Evolutionary conservation across 2,888 invertebrate species (phyloP), one percentile per base, ranked within the genome.

Genomic region (Leptura quadrifasciata): DNA sequence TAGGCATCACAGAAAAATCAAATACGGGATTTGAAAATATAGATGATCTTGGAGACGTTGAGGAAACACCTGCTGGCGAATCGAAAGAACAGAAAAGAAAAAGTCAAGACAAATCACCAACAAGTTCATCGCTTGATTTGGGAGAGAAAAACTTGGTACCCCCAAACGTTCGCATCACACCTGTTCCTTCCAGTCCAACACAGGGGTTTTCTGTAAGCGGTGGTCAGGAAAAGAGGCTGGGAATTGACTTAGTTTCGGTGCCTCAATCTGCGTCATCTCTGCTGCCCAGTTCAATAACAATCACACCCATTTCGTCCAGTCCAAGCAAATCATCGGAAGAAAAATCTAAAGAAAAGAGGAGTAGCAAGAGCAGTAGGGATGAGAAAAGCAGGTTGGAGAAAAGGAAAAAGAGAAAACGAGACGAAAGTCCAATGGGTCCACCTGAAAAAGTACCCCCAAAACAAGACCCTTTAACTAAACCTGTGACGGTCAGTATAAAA

Each of bases 181-280:
- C 94, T 1, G 91, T 93, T 57, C 84, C 87, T 15, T 80, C 87
- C 90, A n/a, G 91, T 89, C 81, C 78, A 79, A 87, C 91, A 20
- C 87, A 89, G 8, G 90, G 89, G 10, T 77, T 79, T 87, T 92
- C 93, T 2, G 54, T 52, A 31, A 10, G 58, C 12, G 35, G 31
- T 18, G 20, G 9, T 75, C 88, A 94, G 60, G 94, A 95, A 81
- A 91, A 94, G 74, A 90, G 95, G 31, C 94, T 94, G 10, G 95
- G 95, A 1, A 96, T 97, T 78, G 97, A 97, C 89, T 95, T 97
- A 65, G 95, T 97, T 83, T 96, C 97, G 0, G 57, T 57, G 76
- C 91, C 93, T 1, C 78, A 74, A 24, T 78, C 79, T 12, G 27
- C 93, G 0, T 92, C 93, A 5, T 91, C 94, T 8, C 91, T 92